These are phyloP conservation scores for Phataginus tricuspis DNA, from an alignment of 2,797 vertebrate genomes.

Conservation along the genomic window DNA sequence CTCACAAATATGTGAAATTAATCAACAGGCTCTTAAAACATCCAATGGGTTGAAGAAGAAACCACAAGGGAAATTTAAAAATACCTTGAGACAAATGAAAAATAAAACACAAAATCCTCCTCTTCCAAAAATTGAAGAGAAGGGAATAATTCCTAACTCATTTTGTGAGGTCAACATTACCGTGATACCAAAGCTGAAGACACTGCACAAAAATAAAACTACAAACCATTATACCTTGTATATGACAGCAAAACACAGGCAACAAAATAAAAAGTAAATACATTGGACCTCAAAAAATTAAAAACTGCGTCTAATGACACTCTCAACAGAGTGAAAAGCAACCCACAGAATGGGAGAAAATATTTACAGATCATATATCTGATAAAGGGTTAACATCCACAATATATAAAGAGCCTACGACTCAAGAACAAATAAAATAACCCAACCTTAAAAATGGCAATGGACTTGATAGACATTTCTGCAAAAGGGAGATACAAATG, in stretches of 20 bases:
- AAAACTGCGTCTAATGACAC: not conserved
- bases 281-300: not conserved
- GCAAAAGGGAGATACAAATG: not conserved
- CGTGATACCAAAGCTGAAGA: not conserved
- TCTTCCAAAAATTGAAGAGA: not conserved
- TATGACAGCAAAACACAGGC: not conserved
- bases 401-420: not conserved
- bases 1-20: not conserved
- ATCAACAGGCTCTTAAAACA: not conserved
- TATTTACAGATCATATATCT: not conserved
- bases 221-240: not conserved
- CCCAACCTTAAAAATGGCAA: not conserved
- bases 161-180: not conserved
- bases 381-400: not conserved
- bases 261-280: not conserved
- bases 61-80: not conserved
- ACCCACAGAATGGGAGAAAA: not conserved
- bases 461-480: not conserved
- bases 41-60: not conserved
- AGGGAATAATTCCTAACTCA: not conserved
- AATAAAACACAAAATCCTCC: not conserved
- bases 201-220: not conserved
- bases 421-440: not conserved
- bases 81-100: not conserved
- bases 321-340: not conserved